Base-by-base conservation (phyloP, 1,140 invertebrate species). In the Papilio glaucus region DNA sequence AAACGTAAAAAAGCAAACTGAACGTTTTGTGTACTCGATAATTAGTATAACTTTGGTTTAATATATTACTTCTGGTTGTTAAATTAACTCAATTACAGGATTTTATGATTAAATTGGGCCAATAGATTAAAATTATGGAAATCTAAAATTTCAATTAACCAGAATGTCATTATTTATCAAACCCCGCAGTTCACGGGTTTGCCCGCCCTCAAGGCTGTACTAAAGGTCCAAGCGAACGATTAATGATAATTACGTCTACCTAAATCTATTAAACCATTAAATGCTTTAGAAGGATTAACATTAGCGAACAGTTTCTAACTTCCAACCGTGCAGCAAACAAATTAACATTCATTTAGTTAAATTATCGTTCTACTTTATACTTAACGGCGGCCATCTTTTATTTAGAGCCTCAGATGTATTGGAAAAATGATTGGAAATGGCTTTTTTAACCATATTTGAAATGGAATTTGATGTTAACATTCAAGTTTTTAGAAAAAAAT, bases 231-330 rank as follows among this genome's bases (percentile, higher is more conserved):
- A 65, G 29, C 33, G 62, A 37, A 65, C 62, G 62, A 65, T 65
- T 65, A 65, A 65, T 65, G 62, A 65, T 65, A 65, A 65, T 65
- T 65, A 65, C 62, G 15, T 65, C 62, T 65, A 39, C 62, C 29
- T 65, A 65, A 65, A 65, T 65, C 62, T 65, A 65, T 65, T 65
- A 65, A 65, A 65, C 62, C 62, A 38, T 65, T 65, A 65, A 39
- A 65, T 18, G 62, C 37, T 65, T 65, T 65, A 7, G 62, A 65
- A 65, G 37, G 62, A 39, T 65, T 12, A 65, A 65, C 62, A 65
- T 65, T 65, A 65, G 18, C 33, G 62, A 38, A 39, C 62, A 65
- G 37, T 65, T 9, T 65, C 62, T 65, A 65, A 65, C 62, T 65
- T 65, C 33, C 21, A 65, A 65, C 33, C 9, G 62, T 65, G 29